A percentile compares a stretch with the other conserved stretches of the same genome.
Evolutionary conservation across 2,888 invertebrate genomes (phyloP).

Genomic region (Aelia acuminata): DNA sequence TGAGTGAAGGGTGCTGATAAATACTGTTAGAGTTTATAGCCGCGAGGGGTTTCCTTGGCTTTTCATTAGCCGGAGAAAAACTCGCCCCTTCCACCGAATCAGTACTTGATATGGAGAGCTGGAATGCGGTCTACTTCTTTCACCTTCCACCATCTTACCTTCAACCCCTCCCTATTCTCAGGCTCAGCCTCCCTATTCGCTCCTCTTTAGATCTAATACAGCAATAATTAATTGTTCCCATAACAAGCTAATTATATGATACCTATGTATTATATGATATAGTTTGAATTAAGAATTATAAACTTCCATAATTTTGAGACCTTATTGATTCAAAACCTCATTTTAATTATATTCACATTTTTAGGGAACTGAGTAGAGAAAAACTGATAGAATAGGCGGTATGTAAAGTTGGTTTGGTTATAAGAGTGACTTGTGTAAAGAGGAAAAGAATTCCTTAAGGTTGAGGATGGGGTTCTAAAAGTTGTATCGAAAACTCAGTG

Average conservation of each 20-base stretch:
- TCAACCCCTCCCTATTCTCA: background rate
- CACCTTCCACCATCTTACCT: slow-evolving; percentile 29
- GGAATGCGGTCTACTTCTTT: slow-evolving; percentile 47
- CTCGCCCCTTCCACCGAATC: slow-evolving; percentile 18
- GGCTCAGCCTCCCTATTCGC: background rate
- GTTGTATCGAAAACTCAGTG: too few species aligned
- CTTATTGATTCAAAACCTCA: too few species aligned
- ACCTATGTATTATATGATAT: too few species aligned
- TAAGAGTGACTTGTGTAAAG: too few species aligned
- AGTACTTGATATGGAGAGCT: slow-evolving; percentile 32
- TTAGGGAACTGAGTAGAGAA: too few species aligned
- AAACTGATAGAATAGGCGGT: too few species aligned
- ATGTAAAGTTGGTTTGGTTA: too few species aligned
- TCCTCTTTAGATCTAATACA: background rate
- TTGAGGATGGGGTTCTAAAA: too few species aligned
- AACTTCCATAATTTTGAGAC: too few species aligned
- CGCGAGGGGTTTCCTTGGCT: background rate
- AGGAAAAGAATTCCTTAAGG: too few species aligned
- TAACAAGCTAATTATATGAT: background rate
- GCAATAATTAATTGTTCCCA: background rate
- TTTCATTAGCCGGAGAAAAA: slow-evolving; percentile 43
- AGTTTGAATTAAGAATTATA: too few species aligned
- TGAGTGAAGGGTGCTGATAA: slow-evolving; percentile 47
- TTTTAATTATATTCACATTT: too few species aligned
- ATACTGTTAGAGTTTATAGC: slow-evolving; percentile 47